Conservation (phyloP, 2,113 vertebrate genomes). For the Larimichthys polyactis region DNA sequence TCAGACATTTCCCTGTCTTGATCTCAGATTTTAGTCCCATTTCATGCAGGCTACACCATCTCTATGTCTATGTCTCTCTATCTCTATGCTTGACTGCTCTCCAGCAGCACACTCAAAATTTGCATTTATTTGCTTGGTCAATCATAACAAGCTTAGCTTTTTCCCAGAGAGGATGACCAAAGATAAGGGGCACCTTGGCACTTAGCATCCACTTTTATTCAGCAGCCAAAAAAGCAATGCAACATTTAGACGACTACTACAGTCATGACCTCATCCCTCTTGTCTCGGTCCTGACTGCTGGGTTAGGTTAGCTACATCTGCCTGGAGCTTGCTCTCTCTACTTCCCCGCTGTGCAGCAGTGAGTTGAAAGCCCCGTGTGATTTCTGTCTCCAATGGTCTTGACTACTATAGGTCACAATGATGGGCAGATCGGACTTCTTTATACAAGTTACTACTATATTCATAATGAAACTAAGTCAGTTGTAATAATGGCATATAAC, state of each 20-base stretch:
- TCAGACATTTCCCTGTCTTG: slow-evolving; percentile 7
- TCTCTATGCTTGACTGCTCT: slow-evolving; percentile 12
- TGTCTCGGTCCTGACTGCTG: background rate
- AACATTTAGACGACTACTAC: slow-evolving; percentile 5
- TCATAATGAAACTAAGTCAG: no score
- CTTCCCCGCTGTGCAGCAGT: background rate
- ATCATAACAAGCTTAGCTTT: background rate
- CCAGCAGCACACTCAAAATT: background rate
- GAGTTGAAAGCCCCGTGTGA: slow-evolving; percentile 4
- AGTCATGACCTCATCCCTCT: slow-evolving; percentile 11
- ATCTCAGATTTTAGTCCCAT: slow-evolving; percentile 16
- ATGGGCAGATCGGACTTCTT: background rate
- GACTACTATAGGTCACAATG: slow-evolving; percentile 9
- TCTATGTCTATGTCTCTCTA: no score
- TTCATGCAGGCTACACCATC: slow-evolving; percentile 15
- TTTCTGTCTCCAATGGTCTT: background rate
- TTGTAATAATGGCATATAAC: no score
- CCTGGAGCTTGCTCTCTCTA: background rate
- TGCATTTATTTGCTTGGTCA: slow-evolving; percentile 14
- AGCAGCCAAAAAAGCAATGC: background rate
- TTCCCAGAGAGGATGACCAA: background rate
- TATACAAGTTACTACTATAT: no score
- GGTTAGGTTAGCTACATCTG: background rate
- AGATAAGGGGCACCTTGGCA: slow-evolving; percentile 5
- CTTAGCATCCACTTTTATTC: slow-evolving; percentile 1